A percentile compares a stretch with the other conserved stretches of the same genome.
Conservation (phyloP, 1,140 invertebrate genomes). For the Stratiolaelaps scimitus region DNA sequence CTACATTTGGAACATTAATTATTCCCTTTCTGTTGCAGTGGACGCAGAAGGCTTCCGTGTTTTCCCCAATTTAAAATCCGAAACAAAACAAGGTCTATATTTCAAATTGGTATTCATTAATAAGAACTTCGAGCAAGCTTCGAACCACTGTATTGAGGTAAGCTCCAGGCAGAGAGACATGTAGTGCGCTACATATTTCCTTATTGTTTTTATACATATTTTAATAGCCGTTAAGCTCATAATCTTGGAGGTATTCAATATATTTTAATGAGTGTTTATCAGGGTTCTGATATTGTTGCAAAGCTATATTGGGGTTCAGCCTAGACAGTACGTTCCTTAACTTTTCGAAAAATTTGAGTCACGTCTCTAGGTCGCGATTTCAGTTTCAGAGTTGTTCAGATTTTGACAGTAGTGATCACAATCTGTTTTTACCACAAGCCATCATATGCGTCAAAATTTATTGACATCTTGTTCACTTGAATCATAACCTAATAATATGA, state of each 20-base stretch:
- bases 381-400: too few relatives aligned
- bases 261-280: neutral
- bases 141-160: conserved; percentile 1
- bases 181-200: neutral
- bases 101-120: conserved; percentile 3
- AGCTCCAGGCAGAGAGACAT: neutral
- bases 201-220: neutral
- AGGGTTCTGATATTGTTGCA: neutral
- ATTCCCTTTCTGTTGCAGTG: conserved; percentile 4
- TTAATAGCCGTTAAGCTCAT: neutral
- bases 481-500: too few relatives aligned
- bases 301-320: neutral
- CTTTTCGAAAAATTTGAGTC: neutral
- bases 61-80: neutral
- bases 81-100: neutral
- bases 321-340: neutral
- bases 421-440: too few relatives aligned
- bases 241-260: neutral
- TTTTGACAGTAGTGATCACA: too few relatives aligned
- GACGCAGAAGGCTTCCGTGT: conserved; percentile 1
- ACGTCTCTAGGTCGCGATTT: too few relatives aligned
- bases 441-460: too few relatives aligned
- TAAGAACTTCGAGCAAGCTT: neutral
- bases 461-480: too few relatives aligned
- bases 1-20: neutral